Evolutionary conservation across 2,113 vertebrate species (phyloP), one percentile per base, ranked within the genome.

Genomic region (Gambusia affinis): DNA sequence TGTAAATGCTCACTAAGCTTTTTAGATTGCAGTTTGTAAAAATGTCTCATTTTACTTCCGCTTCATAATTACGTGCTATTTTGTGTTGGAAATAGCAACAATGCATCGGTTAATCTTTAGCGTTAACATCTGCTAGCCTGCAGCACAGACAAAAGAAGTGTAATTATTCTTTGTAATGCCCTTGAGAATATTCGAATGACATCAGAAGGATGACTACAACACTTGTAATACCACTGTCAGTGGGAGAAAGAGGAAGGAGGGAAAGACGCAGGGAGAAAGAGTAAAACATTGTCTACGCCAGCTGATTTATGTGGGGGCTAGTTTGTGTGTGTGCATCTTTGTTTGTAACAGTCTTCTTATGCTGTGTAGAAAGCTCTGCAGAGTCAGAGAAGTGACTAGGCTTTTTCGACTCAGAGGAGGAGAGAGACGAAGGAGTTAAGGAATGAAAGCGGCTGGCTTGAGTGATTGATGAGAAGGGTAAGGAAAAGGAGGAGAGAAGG

Each of bases 321-420:
- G 44, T 63, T 11, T 66, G 72, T 66, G 67, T 72, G 67, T 70
- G 67, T 54, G 64, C 10, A 19, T 78, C 64, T 81, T 73, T 79
- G 83, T 78, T 29, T 71, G 28, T 73, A 71, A 47, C 70, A 75
- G 65, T 67, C 66, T 67, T 75, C 84, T 88, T 91, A 93, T 92
- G 91, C 93, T 82, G 76, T 85, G 86, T 74, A 84, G 86, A 88
- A 82, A 89, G 85, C 85, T 0, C 74, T 71, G 83, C 78, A 2
- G 85, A 90, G 70, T 89, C 80, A 82, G 84, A 83, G 86, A 85
- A 70, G 85, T 88, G 85, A 91, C 89, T 83, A 80, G 81, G 86
- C 86, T 74, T 39, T 19, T 15, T 68, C 35, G 70, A 47, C 66
- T 0, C 51, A 71, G 67, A 67, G 24, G 42, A 68, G 80, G 73